Evolutionary conservation across 1,140 invertebrate species (phyloP).

Genomic region (Cyclargus thomasi): DNA sequence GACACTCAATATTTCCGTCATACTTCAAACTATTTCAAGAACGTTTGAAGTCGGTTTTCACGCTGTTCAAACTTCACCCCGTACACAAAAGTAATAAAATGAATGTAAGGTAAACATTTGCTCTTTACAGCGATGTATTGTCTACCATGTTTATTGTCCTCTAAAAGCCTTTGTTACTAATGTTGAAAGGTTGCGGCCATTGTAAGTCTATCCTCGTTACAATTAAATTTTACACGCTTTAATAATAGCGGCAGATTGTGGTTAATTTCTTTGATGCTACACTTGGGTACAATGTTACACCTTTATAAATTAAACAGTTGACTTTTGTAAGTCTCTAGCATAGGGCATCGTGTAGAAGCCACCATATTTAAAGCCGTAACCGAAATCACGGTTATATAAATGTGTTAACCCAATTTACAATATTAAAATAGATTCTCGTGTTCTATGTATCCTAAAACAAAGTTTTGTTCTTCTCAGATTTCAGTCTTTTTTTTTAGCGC

Average conservation of each 20-base stretch:
- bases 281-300: background rate
- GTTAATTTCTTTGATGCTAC: background rate
- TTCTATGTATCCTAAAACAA: too few relatives aligned
- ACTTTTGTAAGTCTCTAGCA: too few relatives aligned
- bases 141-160: constrained; percentile 14
- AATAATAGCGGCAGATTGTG: background rate
- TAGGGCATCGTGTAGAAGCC: too few relatives aligned
- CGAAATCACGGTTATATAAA: too few relatives aligned
- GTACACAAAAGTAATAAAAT: constrained; percentile 5
- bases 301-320: background rate
- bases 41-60: background rate
- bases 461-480: too few relatives aligned
- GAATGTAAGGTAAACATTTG: constrained; percentile 13
- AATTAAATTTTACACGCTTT: constrained; percentile 6
- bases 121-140: constrained; percentile 2
- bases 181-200: constrained; percentile 5
- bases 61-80: background rate
- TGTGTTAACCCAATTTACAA: too few relatives aligned
- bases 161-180: constrained; percentile 13
- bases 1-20: background rate
- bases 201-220: constrained; percentile 6
- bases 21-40: constrained; percentile 1
- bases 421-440: too few relatives aligned
- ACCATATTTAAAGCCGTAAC: too few relatives aligned
- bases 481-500: too few relatives aligned